phyloP scores from a whole-genome alignment of 64 coral and sea anemone genomes.

The Montipora efflorescens region DNA sequence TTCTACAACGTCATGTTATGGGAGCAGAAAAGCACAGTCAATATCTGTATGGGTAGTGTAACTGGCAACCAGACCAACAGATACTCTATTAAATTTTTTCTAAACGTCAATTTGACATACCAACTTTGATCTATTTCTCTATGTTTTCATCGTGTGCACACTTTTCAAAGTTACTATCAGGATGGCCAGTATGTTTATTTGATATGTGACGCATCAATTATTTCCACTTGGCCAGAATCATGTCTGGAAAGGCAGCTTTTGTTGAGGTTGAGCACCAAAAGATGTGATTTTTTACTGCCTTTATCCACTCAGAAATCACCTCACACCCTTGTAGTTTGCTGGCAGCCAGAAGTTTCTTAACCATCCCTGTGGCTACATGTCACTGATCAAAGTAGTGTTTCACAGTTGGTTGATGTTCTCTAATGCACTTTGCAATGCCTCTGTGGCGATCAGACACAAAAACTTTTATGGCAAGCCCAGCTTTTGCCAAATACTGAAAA shows the following conservation, averaged over 20 bases:
- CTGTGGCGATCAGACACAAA: background rate
- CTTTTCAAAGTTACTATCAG: background rate
- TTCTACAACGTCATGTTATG: background rate
- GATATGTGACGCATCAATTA: conserved; percentile 17
- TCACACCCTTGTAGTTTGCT: conserved; percentile 32
- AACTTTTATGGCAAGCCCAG: background rate
- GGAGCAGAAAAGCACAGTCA: background rate
- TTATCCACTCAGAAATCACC: conserved; percentile 27
- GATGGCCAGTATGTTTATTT: background rate
- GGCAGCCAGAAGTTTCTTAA: conserved; percentile 37
- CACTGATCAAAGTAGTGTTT: conserved; percentile 39
- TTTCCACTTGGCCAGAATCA: conserved; percentile 47
- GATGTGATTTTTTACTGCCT: conserved; percentile 48
- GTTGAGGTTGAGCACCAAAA: conserved; percentile 49
- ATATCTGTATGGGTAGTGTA: background rate
- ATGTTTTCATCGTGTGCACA: background rate
- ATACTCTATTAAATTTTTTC: background rate
- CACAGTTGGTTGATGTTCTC: background rate
- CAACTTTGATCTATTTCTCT: background rate
- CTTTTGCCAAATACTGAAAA: background rate
- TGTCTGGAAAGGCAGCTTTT: background rate
- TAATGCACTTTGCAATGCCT: background rate
- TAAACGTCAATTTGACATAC: background rate
- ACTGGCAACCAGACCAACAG: background rate
- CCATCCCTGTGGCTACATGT: conserved; percentile 21